These are phyloP conservation scores for Tetrax tetrax DNA, from an alignment of 2,113 vertebrate species.

Conservation along the genomic window DNA sequence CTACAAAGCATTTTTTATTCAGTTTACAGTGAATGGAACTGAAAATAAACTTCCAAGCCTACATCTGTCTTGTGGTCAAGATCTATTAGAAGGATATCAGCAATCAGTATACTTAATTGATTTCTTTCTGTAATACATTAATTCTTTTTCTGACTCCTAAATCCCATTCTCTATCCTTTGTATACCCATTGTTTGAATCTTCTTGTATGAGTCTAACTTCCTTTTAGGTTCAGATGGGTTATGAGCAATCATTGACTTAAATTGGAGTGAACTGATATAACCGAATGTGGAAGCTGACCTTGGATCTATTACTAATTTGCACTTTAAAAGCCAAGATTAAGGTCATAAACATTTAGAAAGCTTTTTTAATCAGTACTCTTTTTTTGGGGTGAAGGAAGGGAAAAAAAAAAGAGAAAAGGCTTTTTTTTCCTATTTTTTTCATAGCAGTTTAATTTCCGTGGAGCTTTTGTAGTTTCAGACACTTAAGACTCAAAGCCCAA, in stretches of 20 bases:
- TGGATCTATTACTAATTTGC: neutral
- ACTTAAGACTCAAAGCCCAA: neutral
- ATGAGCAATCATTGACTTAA: neutral
- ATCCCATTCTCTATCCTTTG: neutral
- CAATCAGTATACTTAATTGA: neutral
- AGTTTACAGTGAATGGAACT: neutral
- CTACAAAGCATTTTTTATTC: neutral
- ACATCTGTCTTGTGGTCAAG: neutral
- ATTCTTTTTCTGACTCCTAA: neutral
- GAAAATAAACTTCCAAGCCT: neutral
- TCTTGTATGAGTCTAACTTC: neutral
- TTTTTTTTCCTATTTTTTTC: neutral
- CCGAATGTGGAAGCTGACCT: neutral
- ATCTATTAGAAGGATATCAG: neutral
- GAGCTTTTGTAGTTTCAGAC: neutral
- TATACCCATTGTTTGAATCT: neutral
- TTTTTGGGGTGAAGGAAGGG: fast-evolving
- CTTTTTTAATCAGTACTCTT: neutral
- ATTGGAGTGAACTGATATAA: neutral
- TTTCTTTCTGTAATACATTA: neutral
- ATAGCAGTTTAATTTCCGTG: neutral
- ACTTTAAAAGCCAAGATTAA: neutral
- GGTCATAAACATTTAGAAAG: neutral
- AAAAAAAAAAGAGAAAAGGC: neutral
- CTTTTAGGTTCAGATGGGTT: neutral